Base-by-base conservation (phyloP, 2,113 vertebrate genomes). In the Dissostichus mawsoni region DNA sequence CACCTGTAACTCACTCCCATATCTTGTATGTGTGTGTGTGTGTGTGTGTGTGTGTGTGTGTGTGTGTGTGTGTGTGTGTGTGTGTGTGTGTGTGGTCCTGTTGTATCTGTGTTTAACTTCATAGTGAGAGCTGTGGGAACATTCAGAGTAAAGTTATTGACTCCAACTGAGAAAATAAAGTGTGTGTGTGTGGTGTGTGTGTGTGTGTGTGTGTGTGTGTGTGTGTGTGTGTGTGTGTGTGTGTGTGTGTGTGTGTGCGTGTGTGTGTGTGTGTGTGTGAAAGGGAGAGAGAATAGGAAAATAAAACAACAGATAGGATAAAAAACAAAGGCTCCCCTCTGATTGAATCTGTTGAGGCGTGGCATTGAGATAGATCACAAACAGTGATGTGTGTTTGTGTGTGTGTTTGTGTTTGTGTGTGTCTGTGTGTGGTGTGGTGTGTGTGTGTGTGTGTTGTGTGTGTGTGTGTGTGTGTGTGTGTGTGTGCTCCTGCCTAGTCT, bases 301-400 rank as follows among this genome's bases (percentile, higher is more conserved):
- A 89, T 80, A 90, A 90, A 91, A 91, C 76, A 62, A 87, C 69
- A 88, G 80, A 89, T 71, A 81, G 57, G 57, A 78, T 70, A 80
- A 89, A 89, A 91, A 93, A 90, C 91, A 89, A 90, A 92, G 77
- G 67, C 90, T 90, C 82, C 77, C 80, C 78, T 88, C 90, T 94
- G 94, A 94, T 94, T 94, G 92, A 93, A 93, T 94, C 88, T 92
- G 90, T 88, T 94, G 92, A 94, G 93, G 94, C 93, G 82, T 94
- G 90, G 92, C 92, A 94, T 94, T 92, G 93, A 93, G 90, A 93
- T 88, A 89, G 91, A 92, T 93, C 92, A 92, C 88, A 92, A 86
- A 92, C 79, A 64, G 75, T 84, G 80, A 56, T 69, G 68, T 69
- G 74, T 75, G 78, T 76, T 59, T 80, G 68, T 68, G 45, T 36